Evolutionary conservation across 2,113 vertebrate species (phyloP).

Genomic region (Nyctibius bracteatus): DNA sequence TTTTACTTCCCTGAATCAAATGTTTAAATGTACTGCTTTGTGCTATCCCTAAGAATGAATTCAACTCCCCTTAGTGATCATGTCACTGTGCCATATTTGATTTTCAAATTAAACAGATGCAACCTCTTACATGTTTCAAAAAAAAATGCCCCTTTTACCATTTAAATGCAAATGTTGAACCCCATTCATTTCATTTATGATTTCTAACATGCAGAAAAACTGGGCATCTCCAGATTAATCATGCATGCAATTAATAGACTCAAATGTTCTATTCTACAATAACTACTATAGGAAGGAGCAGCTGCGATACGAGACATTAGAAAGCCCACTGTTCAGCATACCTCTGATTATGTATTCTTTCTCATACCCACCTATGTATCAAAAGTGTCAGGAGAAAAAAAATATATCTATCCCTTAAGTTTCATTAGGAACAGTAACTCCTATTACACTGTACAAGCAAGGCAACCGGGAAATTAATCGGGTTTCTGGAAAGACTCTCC

Average conservation of each 20-base stretch:
- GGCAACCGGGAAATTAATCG: slow-evolving; percentile 39
- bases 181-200: background rate
- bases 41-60: background rate
- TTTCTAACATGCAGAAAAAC: background rate
- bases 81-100: background rate
- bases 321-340: background rate
- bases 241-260: background rate
- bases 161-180: background rate
- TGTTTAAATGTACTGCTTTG: background rate
- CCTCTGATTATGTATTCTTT: background rate
- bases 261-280: background rate
- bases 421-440: slow-evolving; percentile 22
- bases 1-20: background rate
- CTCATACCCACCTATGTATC: background rate
- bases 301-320: background rate
- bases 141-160: background rate
- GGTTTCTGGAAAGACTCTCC: slow-evolving; percentile 42
- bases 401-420: background rate
- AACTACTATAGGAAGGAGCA: background rate
- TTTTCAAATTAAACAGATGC: background rate
- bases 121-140: background rate
- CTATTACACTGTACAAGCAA: background rate
- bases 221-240: background rate
- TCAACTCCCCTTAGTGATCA: background rate
- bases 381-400: background rate